Evolutionary conservation across 2,888 invertebrate genomes (phyloP), one percentile per base, ranked within the genome.

Genomic region (Tenodera sinensis): DNA sequence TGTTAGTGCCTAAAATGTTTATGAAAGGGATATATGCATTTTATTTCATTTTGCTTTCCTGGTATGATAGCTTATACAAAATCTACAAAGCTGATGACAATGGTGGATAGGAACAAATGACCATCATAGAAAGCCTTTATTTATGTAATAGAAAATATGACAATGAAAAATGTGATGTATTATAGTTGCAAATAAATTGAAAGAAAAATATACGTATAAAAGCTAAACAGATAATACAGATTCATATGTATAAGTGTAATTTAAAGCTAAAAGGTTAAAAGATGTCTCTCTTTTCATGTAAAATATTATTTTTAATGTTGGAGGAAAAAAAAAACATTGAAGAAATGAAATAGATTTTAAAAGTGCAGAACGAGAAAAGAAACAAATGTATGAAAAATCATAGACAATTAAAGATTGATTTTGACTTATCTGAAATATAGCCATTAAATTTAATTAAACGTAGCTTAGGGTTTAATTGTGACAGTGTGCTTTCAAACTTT

Each of bases 1-100:
- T 87, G 34, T n/a, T 87, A 87, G 87, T 87, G 87, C 87, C 87
- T 87, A 83, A 42, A 87, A 87, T 87, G 34, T 82, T 34, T 81
- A 30, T 71, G 54, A 6, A 87, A 87, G 71, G 28, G 6, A 87
- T 87, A 82, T 83, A 83, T 83, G 47, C 87, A 83, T 82, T 87
- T 42, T 87, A 42, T 87, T 87, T 87, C 42, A 28, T 14, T 87
- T 87, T 85, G 30, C 8, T 85, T 47, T n/a, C 54, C 25, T 25
- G 42, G 42, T 85, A 83, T 83, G 34, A 83, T 87, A 27, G 34
- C 34, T 82, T 83, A 82, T 87, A 25, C 83, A 42, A 82, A 83
- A 15, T 87, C 82, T 87, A 82, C 25, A 27, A 27, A 27, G n/a
- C 25, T 85, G 27, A 27, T 42, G 85, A 47, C 9, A 42, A 2